Percentiles rank a stretch among this genome's conserved stretches.
phyloP scores from a whole-genome alignment of 1,140 invertebrate species.

The Lasioglossum baleicum region DNA sequence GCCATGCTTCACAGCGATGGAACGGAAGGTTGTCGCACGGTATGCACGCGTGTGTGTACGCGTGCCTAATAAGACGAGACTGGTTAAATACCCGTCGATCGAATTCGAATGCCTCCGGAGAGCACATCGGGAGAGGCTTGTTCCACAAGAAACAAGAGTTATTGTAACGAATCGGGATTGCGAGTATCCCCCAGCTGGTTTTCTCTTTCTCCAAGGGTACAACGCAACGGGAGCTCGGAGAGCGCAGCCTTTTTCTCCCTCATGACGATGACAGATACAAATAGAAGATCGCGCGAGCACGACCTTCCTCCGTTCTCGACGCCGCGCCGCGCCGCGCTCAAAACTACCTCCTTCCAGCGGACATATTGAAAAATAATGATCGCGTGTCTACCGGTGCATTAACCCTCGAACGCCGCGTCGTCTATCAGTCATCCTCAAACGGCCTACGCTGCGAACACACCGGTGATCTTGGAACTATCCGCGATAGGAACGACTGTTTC shows the following conservation, averaged over 20 bases:
- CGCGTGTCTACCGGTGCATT: conserved; percentile 10
- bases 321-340: not conserved
- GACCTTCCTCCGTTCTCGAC: not conserved
- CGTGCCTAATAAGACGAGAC: conserved; percentile 50
- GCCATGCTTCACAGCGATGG: conserved; percentile 36
- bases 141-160: conserved; percentile 50
- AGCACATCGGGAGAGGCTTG: conserved; percentile 14
- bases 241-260: conserved; percentile 23
- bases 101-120: conserved; percentile 43
- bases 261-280: conserved; percentile 46
- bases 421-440: too few species aligned
- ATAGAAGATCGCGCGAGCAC: conserved; percentile 37
- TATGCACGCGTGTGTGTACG: not conserved
- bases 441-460: too few species aligned
- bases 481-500: too few species aligned
- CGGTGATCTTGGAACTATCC: too few species aligned
- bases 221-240: conserved; percentile 31
- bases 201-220: conserved; percentile 30
- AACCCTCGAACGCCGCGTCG: conserved; percentile 13
- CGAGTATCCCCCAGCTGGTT: conserved; percentile 45
- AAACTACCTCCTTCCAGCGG: conserved; percentile 7
- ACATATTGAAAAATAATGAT: conserved; percentile 46
- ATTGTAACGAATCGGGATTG: conserved; percentile 55
- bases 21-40: not conserved
- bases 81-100: conserved; percentile 51